Percentiles rank a stretch among this genome's conserved stretches.
Conservation (phyloP, 1,140 invertebrate genomes). For the Mamestra configurata region DNA sequence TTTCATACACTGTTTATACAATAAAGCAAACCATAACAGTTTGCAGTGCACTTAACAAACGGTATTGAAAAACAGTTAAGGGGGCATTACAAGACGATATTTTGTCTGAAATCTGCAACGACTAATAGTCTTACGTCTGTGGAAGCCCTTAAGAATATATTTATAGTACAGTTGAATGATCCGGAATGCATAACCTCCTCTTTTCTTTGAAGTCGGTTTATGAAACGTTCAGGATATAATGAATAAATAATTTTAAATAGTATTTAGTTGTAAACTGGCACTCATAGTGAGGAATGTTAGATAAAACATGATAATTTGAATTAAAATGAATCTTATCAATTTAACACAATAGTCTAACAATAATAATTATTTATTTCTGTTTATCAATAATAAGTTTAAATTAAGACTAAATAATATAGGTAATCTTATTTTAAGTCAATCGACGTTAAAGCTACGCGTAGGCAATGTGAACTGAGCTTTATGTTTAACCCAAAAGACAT, state of each 20-base stretch:
- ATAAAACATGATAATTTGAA: conserved; percentile 12
- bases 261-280: neutral
- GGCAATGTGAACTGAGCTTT: neutral
- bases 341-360: conserved; percentile 28
- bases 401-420: conserved; percentile 35
- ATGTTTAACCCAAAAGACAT: neutral
- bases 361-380: neutral
- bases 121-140: too few relatives aligned
- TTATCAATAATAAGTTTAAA: conserved; percentile 5
- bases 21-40: conserved; percentile 10
- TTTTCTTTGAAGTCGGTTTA: too few relatives aligned
- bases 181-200: too few relatives aligned
- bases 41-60: neutral
- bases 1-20: conserved; percentile 43
- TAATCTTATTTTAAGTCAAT: conserved; percentile 14
- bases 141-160: too few relatives aligned
- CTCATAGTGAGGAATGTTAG: conserved; percentile 29
- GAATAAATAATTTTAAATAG: neutral
- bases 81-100: neutral
- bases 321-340: conserved; percentile 29
- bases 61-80: neutral
- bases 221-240: too few relatives aligned
- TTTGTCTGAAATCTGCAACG: neutral
- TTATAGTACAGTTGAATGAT: too few relatives aligned
- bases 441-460: neutral